phyloP scores from a whole-genome alignment of 2,888 invertebrate genomes.

The Serrognathus titanus region DNA sequence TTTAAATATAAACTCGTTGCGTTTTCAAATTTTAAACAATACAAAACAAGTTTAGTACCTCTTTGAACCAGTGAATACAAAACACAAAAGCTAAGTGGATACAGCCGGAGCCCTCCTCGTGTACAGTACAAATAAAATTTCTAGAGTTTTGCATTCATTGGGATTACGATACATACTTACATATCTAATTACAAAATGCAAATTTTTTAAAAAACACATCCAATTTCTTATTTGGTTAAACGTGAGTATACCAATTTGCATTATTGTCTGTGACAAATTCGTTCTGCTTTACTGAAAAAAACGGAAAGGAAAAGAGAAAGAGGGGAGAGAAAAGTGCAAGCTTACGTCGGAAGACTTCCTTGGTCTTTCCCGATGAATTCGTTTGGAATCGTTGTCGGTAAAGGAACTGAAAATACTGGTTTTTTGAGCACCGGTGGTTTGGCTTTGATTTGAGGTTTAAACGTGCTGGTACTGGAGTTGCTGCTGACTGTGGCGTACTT shows the following conservation, averaged over 20 bases:
- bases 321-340: not conserved
- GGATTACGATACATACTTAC: not conserved
- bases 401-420: constrained; percentile 54
- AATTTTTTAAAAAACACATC: constrained; percentile 1
- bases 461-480: constrained; percentile 42
- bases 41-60: too few relatives aligned
- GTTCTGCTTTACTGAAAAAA: not conserved
- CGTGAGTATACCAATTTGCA: constrained; percentile 19
- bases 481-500: constrained; percentile 39
- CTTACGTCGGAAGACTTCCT: constrained; percentile 21
- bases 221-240: constrained; percentile 4
- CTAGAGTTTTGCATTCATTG: too few relatives aligned
- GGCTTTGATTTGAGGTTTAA: constrained; percentile 72
- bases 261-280: constrained; percentile 28
- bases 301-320: not conserved
- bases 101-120: too few relatives aligned
- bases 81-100: too few relatives aligned
- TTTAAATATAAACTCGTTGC: too few relatives aligned
- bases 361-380: constrained; percentile 19
- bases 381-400: constrained; percentile 38
- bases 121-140: too few relatives aligned
- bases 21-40: too few relatives aligned
- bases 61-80: too few relatives aligned
- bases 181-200: not conserved
- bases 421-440: constrained; percentile 79